Base-by-base conservation (phyloP, 1,140 invertebrate species). In the Zaprionus kolodkinae region DNA sequence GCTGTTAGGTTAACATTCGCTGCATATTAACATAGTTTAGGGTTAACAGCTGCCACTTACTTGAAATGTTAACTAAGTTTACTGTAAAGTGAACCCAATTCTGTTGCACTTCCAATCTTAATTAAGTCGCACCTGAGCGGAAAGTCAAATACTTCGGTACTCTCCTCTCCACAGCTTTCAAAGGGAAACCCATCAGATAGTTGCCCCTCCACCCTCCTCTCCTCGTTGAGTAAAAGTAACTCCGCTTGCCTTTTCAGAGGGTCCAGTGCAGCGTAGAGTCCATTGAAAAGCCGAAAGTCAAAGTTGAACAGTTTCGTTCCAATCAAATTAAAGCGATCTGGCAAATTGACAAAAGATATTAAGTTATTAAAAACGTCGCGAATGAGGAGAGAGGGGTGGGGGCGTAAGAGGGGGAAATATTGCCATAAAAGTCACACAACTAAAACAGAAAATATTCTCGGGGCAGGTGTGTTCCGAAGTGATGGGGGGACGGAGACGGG, bases 321-420 rank as follows among this genome's bases (percentile, higher is more conserved):
- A 86, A 86, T 86, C 83, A 86, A 88, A 88, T 88, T 69, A 88
- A 87, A 84, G 73, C 76, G 40, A 56, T 48, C 52, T 60, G 52
- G 64, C 38, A 68, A 76, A 78, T 70, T 72, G 70, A 87, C 83
- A 89, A 80, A 84, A 73, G 81, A 84, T 89, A 88, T 88, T 88
- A 84, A 88, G 85, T 88, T 88, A 88, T 89, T 88, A 88, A 89
- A 88, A 84, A 80, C 62, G 30, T 66, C 57, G 36, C 59, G 66
- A 38, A 54, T 21, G 54, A 38, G 33, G 27, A 62, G 33, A 21
- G 38, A 13, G 33, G 21, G 15, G 10, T 15, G 27, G 0, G 33
- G 6, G 6, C 33, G 10, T 4, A 9, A 35, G 35, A 21, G 3
- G 52, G 27, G 25, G 33, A 3, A 57, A 59, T 64, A 50, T 64